A percentile compares a stretch with the other conserved stretches of the same genome.
phyloP scores from a whole-genome alignment of 2,113 vertebrate genomes.

The Misgurnus mizolepis region DNA sequence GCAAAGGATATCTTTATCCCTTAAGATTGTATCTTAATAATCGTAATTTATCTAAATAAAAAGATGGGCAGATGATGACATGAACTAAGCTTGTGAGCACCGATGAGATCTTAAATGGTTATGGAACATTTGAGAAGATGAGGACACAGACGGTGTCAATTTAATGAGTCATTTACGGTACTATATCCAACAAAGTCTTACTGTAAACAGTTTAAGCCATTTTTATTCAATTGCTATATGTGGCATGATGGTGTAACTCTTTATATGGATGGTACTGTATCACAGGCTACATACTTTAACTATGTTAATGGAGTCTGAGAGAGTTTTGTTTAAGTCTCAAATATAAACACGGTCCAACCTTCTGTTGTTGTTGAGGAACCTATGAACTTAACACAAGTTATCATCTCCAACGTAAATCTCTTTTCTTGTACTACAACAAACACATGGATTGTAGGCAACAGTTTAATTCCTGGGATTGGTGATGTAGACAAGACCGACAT shows the following conservation, averaged over 20 bases:
- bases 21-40: too few species aligned
- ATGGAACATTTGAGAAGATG: neutral
- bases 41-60: slow-evolving; percentile 45
- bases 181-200: too few species aligned
- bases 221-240: too few species aligned
- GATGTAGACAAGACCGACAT: too few species aligned
- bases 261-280: neutral
- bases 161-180: neutral
- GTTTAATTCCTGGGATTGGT: too few species aligned
- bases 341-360: slow-evolving; percentile 10
- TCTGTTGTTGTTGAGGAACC: neutral
- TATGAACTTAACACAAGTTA: neutral
- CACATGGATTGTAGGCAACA: too few species aligned
- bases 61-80: slow-evolving; percentile 50
- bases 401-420: too few species aligned
- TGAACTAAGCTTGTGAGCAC: slow-evolving; percentile 42
- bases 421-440: neutral
- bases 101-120: neutral
- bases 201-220: too few species aligned
- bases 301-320: neutral
- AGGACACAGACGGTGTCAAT: slow-evolving; percentile 43
- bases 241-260: neutral
- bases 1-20: slow-evolving; percentile 71
- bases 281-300: neutral
- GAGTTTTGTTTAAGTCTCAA: neutral